Percentiles rank a stretch among this genome's conserved stretches.
These are phyloP conservation scores for Chalcis sispes DNA, from an alignment of 2,888 invertebrate species.

Conservation along the genomic window DNA sequence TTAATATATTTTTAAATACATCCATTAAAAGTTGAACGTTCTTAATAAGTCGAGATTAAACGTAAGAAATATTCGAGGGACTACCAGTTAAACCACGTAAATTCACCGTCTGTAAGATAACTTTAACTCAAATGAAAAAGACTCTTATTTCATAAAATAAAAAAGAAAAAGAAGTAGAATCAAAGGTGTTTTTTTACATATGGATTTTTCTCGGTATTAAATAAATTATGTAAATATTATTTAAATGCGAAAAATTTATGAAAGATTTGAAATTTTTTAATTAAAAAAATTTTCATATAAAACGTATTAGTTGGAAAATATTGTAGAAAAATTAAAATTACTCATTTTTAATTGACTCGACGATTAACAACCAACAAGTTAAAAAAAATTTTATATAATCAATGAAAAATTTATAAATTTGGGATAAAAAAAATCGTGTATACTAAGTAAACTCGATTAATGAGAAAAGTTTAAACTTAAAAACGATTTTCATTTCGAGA, in stretches of 20 bases:
- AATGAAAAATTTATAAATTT: not conserved
- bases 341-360: too few relatives aligned
- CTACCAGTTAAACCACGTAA: not conserved
- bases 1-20: not conserved
- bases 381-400: too few relatives aligned
- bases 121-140: not conserved
- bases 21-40: not conserved
- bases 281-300: too few relatives aligned
- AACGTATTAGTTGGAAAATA: too few relatives aligned
- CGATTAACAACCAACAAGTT: too few relatives aligned
- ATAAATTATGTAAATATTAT: too few relatives aligned
- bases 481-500: constrained; percentile 50
- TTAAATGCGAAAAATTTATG: too few relatives aligned
- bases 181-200: not conserved
- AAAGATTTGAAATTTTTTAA: too few relatives aligned
- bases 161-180: not conserved
- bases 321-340: too few relatives aligned
- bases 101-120: not conserved
- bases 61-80: constrained; percentile 12
- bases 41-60: constrained; percentile 12
- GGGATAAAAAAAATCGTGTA: constrained; percentile 1
- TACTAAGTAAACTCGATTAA: constrained; percentile 40
- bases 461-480: constrained; percentile 47
- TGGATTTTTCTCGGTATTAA: too few relatives aligned
- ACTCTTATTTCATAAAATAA: not conserved